Evolutionary conservation across 2,113 vertebrate species (phyloP).

Genomic region (Sinosuthora webbiana): DNA sequence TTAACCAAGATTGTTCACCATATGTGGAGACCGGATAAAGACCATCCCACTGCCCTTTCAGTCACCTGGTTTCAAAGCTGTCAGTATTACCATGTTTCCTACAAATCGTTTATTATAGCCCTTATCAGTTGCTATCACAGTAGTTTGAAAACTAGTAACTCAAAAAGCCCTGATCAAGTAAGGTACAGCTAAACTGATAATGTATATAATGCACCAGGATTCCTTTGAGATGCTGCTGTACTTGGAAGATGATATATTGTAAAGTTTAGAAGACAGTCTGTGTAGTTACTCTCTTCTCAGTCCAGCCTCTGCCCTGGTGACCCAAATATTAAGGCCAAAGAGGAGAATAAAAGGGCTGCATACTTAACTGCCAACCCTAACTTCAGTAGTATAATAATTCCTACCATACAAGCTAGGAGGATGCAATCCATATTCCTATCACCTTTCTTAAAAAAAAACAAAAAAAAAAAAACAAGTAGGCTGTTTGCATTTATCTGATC

Average conservation of each 20-base stretch:
- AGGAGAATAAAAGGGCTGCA: background rate
- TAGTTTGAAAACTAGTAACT: background rate
- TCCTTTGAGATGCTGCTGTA: background rate
- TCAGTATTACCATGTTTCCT: background rate
- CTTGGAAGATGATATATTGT: background rate
- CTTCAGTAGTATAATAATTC: background rate
- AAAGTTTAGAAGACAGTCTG: background rate
- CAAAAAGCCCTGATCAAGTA: constrained; percentile 40
- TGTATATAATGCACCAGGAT: background rate
- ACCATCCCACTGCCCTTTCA: background rate
- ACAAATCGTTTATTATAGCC: constrained; percentile 56
- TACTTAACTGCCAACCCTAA: background rate
- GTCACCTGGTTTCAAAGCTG: constrained; percentile 11
- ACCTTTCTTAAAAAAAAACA: background rate
- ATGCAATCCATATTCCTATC: background rate
- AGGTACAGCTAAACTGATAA: constrained; percentile 24
- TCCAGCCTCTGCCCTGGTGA: background rate
- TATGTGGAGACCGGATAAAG: background rate
- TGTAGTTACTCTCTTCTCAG: background rate
- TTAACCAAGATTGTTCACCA: background rate
- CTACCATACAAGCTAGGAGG: background rate
- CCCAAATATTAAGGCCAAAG: background rate
- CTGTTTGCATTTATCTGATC: background rate
- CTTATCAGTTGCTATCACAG: constrained; percentile 43
- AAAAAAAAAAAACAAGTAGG: background rate